phyloP scores from a whole-genome alignment of 2,797 vertebrate genomes.

The Acanthurus tractus region DNA sequence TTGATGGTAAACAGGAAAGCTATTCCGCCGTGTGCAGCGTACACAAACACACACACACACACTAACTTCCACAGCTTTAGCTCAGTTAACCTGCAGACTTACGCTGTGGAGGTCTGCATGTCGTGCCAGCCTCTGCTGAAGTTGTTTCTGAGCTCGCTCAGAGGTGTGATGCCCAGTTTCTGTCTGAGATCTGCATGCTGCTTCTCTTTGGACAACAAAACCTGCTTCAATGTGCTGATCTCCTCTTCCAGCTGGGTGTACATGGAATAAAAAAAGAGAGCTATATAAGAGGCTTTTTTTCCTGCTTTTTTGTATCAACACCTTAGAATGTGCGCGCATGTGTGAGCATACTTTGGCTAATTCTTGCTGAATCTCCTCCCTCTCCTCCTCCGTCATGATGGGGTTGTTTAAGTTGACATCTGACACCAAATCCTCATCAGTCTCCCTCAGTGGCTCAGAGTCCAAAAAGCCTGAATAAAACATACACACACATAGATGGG shows the following conservation, averaged over 20 bases:
- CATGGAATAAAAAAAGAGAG: constrained; percentile 27
- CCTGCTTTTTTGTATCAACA: too few species aligned
- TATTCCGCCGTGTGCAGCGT: not conserved
- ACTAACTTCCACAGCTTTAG: not conserved
- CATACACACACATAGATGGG: constrained; percentile 8
- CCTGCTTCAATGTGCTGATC: constrained; percentile 95
- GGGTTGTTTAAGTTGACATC: constrained; percentile 88
- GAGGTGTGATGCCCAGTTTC: constrained; percentile 92
- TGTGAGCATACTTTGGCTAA: constrained; percentile 88
- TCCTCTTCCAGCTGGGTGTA: constrained; percentile 93
- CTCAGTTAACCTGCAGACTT: constrained; percentile 68
- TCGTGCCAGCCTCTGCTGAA: constrained; percentile 95
- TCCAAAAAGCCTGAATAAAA: constrained; percentile 89
- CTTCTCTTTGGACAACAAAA: constrained; percentile 95
- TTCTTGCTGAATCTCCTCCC: constrained; percentile 92
- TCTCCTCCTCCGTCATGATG: constrained; percentile 92
- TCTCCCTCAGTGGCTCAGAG: constrained; percentile 88
- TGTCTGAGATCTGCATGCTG: constrained; percentile 93
- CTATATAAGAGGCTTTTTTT: not conserved
- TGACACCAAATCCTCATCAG: constrained; percentile 89
- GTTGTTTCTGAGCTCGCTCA: constrained; percentile 93
- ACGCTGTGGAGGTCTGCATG: constrained; percentile 94
- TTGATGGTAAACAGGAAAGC: constrained; percentile 58
- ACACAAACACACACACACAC: not conserved
- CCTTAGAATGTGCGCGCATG: not conserved